phyloP scores from a whole-genome alignment of 2,888 invertebrate species.

The Seladonia tumulorum region DNA sequence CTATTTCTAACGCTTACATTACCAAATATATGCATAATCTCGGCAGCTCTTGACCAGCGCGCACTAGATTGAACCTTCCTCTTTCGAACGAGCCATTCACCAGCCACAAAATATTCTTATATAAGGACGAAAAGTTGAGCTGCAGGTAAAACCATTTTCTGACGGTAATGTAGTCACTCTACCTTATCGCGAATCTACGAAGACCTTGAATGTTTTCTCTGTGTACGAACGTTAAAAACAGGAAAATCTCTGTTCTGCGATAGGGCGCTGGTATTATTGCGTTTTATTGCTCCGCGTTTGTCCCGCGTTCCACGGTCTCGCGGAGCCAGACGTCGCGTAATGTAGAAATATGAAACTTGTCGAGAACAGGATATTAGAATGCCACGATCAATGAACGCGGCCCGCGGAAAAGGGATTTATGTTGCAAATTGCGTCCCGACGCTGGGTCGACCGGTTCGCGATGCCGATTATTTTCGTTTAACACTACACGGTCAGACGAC shows the following conservation, averaged over 20 bases:
- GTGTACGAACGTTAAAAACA: neutral
- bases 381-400: slow-evolving; percentile 45
- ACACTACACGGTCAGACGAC: too few species aligned
- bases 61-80: too few species aligned
- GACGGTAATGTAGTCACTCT: too few species aligned
- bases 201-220: neutral
- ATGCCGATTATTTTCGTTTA: slow-evolving; percentile 8
- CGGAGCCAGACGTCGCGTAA: slow-evolving; percentile 44
- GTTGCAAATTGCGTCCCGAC: slow-evolving; percentile 42
- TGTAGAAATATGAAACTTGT: slow-evolving; percentile 55
- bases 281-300: slow-evolving; percentile 47
- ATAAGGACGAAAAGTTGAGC: too few species aligned
- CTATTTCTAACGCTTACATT: too few species aligned
- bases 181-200: too few species aligned
- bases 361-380: slow-evolving; percentile 57
- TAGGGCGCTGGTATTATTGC: slow-evolving; percentile 34
- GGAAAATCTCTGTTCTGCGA: slow-evolving; percentile 20
- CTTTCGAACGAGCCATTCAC: too few species aligned
- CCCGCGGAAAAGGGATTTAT: slow-evolving; percentile 37
- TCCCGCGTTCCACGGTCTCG: slow-evolving; percentile 29
- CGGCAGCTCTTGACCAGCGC: too few species aligned
- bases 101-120: too few species aligned
- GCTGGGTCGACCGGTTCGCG: neutral
- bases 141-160: too few species aligned
- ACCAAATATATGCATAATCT: too few species aligned